phyloP scores from a whole-genome alignment of 2,113 vertebrate genomes.

The Hippoglossus stenolepis region DNA sequence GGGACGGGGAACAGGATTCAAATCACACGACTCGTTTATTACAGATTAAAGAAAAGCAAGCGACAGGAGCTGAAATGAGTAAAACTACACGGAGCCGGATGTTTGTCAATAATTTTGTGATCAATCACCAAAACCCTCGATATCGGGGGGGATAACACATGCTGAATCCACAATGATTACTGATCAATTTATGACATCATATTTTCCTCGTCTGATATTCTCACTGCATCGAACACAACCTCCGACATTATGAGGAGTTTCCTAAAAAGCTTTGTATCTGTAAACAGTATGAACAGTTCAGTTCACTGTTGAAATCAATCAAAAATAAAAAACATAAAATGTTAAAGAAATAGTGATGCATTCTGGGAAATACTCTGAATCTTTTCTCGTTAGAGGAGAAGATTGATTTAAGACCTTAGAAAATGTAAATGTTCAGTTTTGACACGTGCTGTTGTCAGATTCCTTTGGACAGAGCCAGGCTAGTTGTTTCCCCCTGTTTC shows the following conservation, averaged over 20 bases:
- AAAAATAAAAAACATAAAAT: neutral
- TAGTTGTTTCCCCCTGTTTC: too few species aligned
- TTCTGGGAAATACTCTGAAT: neutral
- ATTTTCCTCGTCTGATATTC: conserved; percentile 6
- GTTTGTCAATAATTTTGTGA: neutral
- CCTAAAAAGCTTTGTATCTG: conserved; percentile 7
- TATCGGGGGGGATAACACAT: neutral
- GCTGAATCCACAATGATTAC: conserved; percentile 16
- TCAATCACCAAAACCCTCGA: neutral
- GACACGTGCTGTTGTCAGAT: too few species aligned
- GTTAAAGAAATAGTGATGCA: neutral
- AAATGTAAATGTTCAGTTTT: too few species aligned
- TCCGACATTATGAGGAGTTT: neutral
- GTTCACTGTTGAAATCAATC: conserved; percentile 30
- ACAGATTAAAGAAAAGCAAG: conserved; percentile 17
- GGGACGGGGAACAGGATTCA: conserved; percentile 3
- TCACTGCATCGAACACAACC: conserved; percentile 9
- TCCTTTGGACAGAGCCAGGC: too few species aligned
- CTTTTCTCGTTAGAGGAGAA: neutral
- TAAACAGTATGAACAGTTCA: conserved; percentile 31
- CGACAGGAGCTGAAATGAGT: conserved; percentile 3
- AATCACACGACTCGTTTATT: conserved; percentile 14
- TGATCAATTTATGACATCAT: conserved; percentile 36
- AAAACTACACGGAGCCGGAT: conserved; percentile 4
- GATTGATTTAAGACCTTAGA: neutral